Base-by-base conservation (phyloP, 2,113 vertebrate genomes). In the Aspidoscelis tigris region DNA sequence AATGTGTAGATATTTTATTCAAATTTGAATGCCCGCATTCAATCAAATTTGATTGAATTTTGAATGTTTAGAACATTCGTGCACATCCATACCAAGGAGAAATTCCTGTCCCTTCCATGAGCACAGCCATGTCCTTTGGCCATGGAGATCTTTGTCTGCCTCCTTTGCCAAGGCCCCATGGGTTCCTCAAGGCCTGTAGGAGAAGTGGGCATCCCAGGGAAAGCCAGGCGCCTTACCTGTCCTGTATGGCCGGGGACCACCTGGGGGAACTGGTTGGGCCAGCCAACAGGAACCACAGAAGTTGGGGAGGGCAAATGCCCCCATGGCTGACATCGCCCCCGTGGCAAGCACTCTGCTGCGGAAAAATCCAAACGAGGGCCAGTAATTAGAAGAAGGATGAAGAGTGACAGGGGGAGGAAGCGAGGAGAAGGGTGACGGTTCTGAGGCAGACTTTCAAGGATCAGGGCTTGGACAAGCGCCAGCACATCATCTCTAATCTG, bases 401-500 rank as follows among this genome's bases (percentile, higher is more conserved):
- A 88, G 73, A 81, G 73, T 69, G 90, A 88, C 74, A 11, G 85
- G 82, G 72, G 74, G 24, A 76, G 58, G 89, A 91, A 89, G 26
- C 82, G 76, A 84, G 89, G 88, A 92, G 86, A 87, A 11, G 39
- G 86, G 81, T 82, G 89, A 87, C 33, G 47, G 69, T 88, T 88
- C 80, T 77, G 86, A 92, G 83, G 89, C 90, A 89, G 92, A 80
- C 88, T 92, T 93, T 91, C 88, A 89, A 86, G 90, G 91, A 93
- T 92, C 88, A 86, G 87, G 1, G 86, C 84, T 84, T 93, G 93
- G 91, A 89, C 11, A 75, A 84, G 82, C 86, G 91, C 94, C 94
- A 93, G 85, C 76, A 80, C 89, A 94, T 93, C 93, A 91, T 86
- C 87, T 92, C 92, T 93, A 92, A 94, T 94, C 91, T 93, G 92